A percentile compares a stretch with the other conserved stretches of the same genome.
These are phyloP conservation scores for Apotomis betuletana DNA, from an alignment of 2,888 invertebrate genomes.

Conservation along the genomic window DNA sequence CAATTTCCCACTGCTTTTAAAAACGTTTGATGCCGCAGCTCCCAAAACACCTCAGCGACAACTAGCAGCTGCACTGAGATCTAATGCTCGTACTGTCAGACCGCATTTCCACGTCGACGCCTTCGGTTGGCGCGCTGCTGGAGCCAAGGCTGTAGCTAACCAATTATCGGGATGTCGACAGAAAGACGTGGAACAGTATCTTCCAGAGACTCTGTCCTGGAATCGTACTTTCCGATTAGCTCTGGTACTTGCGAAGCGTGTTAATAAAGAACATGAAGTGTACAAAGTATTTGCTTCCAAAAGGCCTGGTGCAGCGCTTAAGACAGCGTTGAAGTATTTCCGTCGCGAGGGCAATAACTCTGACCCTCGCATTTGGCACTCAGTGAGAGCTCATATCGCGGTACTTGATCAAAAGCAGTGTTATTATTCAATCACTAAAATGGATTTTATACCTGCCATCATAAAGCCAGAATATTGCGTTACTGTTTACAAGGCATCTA, in stretches of 20 bases:
- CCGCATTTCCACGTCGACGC: constrained; percentile 53
- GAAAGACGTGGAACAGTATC: constrained; percentile 47
- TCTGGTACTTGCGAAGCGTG: constrained; percentile 53
- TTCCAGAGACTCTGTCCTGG: constrained; percentile 52
- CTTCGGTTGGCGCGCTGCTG: constrained; percentile 55
- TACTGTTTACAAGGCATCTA: constrained; percentile 50
- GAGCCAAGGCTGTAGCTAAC: constrained; percentile 62
- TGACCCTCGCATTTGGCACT: constrained; percentile 56
- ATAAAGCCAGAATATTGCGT: constrained; percentile 58
- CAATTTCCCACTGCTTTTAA: constrained; percentile 34
- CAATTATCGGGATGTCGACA: constrained; percentile 52
- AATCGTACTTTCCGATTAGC: constrained; percentile 55
- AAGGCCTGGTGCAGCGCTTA: constrained; percentile 56
- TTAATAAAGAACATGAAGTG: constrained; percentile 46
- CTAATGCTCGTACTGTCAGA: constrained; percentile 56
- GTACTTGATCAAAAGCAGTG: neutral
- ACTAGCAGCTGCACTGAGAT: constrained; percentile 52
- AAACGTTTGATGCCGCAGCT: constrained; percentile 42
- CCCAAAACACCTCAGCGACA: constrained; percentile 41
- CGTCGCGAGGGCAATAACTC: constrained; percentile 43
- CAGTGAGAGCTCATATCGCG: constrained; percentile 45
- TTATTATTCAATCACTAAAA: neutral
- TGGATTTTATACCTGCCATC: constrained; percentile 47
- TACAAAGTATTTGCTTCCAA: constrained; percentile 49
- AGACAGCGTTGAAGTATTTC: constrained; percentile 52